phyloP scores from a whole-genome alignment of 92 coral and sea anemone species.

The Palythoa grandiflora region DNA sequence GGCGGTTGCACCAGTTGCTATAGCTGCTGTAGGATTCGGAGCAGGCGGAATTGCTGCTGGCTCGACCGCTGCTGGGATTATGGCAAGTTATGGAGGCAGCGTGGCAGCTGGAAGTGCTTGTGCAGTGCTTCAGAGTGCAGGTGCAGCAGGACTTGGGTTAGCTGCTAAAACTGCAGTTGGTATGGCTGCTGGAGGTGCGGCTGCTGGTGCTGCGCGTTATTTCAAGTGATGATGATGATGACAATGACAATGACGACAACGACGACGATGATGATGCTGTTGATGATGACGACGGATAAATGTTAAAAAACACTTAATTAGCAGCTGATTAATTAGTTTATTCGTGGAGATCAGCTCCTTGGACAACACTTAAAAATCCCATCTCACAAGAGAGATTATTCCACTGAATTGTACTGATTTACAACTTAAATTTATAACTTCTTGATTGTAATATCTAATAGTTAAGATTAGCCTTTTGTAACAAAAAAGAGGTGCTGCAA shows the following conservation, averaged over 20 bases:
- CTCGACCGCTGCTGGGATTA: slow-evolving; percentile 33
- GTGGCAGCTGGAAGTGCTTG: slow-evolving; percentile 50
- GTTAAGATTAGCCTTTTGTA: too few species aligned
- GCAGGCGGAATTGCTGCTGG: slow-evolving; percentile 55
- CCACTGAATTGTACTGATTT: background rate
- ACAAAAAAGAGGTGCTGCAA: too few species aligned
- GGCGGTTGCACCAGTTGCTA: too few species aligned
- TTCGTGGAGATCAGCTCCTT: too few species aligned
- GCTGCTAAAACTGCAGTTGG: slow-evolving; percentile 26
- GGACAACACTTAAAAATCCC: too few species aligned
- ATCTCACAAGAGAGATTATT: background rate
- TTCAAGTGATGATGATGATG: background rate
- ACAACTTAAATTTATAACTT: background rate
- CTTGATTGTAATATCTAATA: too few species aligned
- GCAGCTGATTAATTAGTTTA: too few species aligned
- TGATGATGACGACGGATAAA: background rate
- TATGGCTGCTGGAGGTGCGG: slow-evolving; percentile 17
- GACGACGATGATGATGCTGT: background rate
- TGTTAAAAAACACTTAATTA: too few species aligned
- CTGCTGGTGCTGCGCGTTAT: slow-evolving; percentile 2
- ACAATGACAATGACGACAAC: background rate
- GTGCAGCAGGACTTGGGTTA: slow-evolving; percentile 46
- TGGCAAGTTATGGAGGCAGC: slow-evolving; percentile 41
- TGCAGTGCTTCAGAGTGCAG: slow-evolving; percentile 57
- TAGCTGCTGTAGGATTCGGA: too few species aligned